Base-by-base conservation (phyloP, 2,113 vertebrate genomes). In the Malurus melanocephalus region DNA sequence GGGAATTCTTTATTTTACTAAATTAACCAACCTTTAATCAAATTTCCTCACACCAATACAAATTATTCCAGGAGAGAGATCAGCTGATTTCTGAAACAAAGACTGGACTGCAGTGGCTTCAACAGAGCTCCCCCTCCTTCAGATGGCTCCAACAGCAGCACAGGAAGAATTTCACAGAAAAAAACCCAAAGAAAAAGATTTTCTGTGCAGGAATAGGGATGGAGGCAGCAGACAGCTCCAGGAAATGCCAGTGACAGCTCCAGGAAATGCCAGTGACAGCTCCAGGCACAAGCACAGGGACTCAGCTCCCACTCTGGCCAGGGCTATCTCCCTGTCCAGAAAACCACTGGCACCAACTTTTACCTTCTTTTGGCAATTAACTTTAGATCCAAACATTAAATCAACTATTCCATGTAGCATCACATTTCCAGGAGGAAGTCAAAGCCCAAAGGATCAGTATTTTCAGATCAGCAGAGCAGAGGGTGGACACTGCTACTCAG, bases 321-420 rank as follows among this genome's bases (percentile, higher is more conserved):
- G 18, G 38, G 12, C 4, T 51, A 15, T 6, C 27, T 40, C 49
- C 18, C 3, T 0, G 1, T 4, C 5, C 8, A 73, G 48, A 40
- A 49, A 30, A 38, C 23, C 20, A 46, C 26, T 32, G 48, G 33
- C 13, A 61, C 3, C 45, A 40, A 17, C 26, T 30, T 30, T 12
- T 6, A 38, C 11, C 23, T 75, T 55, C 45, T 65, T 32, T 2
- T 11, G 5, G 22, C 22, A 66, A 49, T 21, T 69, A 21, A 45
- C 7, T 60, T 32, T 1, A 46, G 12, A 67, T 11, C 5, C n/a
- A 24, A 17, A 38, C 43, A 40, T 21, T 2, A 28, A 66, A 52
- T 38, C 17, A 28, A 4, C 15, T 15, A 1, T 49, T 40, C 7
- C 12, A 9, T 0, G 7, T 26, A 46, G 4, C 26, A 3, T 2